Base-by-base conservation (phyloP, 2,888 invertebrate genomes). In the Mimas tiliae region DNA sequence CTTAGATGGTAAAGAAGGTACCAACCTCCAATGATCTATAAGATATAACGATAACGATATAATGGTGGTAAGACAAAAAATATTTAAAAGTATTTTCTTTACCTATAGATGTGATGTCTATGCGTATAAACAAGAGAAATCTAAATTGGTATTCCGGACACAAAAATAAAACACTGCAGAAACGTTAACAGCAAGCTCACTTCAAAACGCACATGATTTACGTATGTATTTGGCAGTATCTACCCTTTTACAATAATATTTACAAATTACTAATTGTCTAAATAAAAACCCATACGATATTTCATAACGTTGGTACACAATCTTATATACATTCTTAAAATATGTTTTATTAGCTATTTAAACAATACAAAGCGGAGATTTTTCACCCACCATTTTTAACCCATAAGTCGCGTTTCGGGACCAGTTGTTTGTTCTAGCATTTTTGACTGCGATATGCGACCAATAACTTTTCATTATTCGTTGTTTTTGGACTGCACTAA, bases 171-270 rank as follows among this genome's bases (percentile, higher is more conserved):
- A 53, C 12, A 53, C 53, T 53, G 53, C 53, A 9, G n/a, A 53
- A 53, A 34, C 33, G 33, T 53, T n/a, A 34, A 3, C 34, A 34
- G 19, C 19, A 42, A 58, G 1, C 42, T 42, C 42, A 21, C 12
- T 19, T 50, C 16, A 19, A 58, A 58, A 38, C 58, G 6, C 12
- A 19, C 38, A 12, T 19, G 14, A 50, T 38, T 51, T 42, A 64
- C 58, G 58, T 42, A 58, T 58, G 58, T 58, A 42, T 58, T 58
- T 58, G 58, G 58, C 58, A 58, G 58, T 58, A n/a, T n/a, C n/a
- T n/a, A 58, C 38, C 38, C 38, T 58, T 42, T 58, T 38, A 55
- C 34, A 58, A 2, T 14, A 33, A n/a, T 58, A 58, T 58, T 58
- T 58, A 58, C 58, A 58, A 38, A 12, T 58, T 38, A 55, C 11